Base-by-base conservation (phyloP, 2,888 invertebrate species). In the Drosophila cognata region DNA sequence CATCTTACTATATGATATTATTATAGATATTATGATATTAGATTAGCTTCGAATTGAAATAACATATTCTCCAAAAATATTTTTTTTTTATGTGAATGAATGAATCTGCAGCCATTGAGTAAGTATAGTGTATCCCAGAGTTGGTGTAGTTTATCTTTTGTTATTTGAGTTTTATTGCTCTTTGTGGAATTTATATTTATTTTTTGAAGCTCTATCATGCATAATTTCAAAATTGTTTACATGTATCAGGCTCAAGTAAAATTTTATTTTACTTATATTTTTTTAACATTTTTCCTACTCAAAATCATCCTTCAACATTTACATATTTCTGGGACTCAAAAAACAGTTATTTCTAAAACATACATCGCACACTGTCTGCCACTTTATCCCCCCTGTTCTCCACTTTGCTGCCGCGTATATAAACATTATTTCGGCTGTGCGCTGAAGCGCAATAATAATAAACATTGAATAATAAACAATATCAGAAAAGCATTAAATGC, bases 371-470 rank as follows among this genome's bases (percentile, higher is more conserved):
- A 46, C 21, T 21, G n/a, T 41, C n/a, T 2, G n/a, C n/a, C 10
- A 2, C 41, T 16, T 7, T 16, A 13, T 7, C 2, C 46, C 8
- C 5, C 41, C 21, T 21, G 11, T 7, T 11, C 7, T 2, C 0
- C 21, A 35, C 10, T 21, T 28, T 10, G 10, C 68, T 21, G 0
- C 4, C 51, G 18, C 51, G 51, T 56, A 72, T 60, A 51, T 56
- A 36, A 52, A 65, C 46, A 61, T 62, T 53, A 62, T 64, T 51
- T 31, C 25, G 28, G 25, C 51, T 50, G 16, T 61, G 29, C 28
- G 31, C 50, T 51, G 68, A 50, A 59, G 57, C 50, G 46, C 74
- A 70, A 63, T 68, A 57, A 74, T 79, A 77, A 79, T 70, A 77
- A 74, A 79, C 63, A 70, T 66, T 66, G 65, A 60, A 74, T 38